phyloP scores from a whole-genome alignment of 2,113 vertebrate genomes.

The Corydoras sp. region DNA sequence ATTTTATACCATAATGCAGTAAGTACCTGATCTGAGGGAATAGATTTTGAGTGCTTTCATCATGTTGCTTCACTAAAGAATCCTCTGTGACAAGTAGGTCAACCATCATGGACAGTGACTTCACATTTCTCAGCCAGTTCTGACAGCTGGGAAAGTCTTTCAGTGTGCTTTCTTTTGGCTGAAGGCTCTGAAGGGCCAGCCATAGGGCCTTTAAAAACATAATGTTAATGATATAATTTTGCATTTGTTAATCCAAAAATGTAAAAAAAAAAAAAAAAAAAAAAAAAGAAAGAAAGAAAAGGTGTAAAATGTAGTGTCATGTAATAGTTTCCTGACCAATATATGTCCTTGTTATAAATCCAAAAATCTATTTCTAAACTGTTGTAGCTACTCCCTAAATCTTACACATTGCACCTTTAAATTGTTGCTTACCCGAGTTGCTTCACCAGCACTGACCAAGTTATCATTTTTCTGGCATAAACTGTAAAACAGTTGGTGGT shows the following conservation, averaged over 20 bases:
- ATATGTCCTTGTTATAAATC: too few species aligned
- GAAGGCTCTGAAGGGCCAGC: slow-evolving; percentile 19
- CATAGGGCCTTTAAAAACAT: slow-evolving; percentile 16
- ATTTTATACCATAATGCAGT: neutral
- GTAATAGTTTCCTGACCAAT: too few species aligned
- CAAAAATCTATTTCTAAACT: too few species aligned
- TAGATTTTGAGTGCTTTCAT: slow-evolving; percentile 21
- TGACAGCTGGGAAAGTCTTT: slow-evolving; percentile 35
- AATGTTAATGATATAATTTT: neutral
- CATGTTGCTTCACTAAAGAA: slow-evolving; percentile 23
- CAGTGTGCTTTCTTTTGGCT: slow-evolving; percentile 26
- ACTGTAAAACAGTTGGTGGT: slow-evolving; percentile 35
- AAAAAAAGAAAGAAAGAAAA: too few species aligned
- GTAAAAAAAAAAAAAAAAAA: too few species aligned
- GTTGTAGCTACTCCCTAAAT: too few species aligned
- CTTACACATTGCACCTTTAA: too few species aligned
- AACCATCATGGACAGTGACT: slow-evolving; percentile 30
- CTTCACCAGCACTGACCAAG: slow-evolving; percentile 16
- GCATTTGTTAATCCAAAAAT: too few species aligned
- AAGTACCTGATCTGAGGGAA: slow-evolving; percentile 20
- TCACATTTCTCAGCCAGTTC: slow-evolving; percentile 32
- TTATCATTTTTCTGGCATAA: slow-evolving; percentile 18
- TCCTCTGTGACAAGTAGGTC: slow-evolving; percentile 36
- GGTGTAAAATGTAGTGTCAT: too few species aligned
- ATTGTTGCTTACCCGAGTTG: slow-evolving; percentile 17